A percentile compares a stretch with the other conserved stretches of the same genome.
Evolutionary conservation across 2,113 vertebrate genomes (phyloP).

Genomic region (Numida meleagris): DNA sequence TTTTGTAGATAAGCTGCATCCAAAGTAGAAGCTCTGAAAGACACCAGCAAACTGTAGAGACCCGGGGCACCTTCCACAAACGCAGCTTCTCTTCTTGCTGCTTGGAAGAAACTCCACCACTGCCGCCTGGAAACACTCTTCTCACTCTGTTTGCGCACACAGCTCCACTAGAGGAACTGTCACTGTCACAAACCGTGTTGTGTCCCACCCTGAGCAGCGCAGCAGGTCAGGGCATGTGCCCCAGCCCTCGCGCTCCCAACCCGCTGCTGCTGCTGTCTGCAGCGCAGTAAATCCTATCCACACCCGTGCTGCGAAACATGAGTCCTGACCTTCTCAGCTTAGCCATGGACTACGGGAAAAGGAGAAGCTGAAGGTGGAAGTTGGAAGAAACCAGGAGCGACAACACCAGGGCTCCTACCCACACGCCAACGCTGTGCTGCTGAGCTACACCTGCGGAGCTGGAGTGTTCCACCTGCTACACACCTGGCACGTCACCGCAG

Average conservation of each 20-base stretch:
- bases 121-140: not conserved
- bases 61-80: not conserved
- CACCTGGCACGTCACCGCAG: not conserved
- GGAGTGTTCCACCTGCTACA: not conserved
- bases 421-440: not conserved
- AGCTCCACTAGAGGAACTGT: not conserved
- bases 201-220: not conserved
- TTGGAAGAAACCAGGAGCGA: not conserved
- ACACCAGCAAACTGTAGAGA: not conserved
- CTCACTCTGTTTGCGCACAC: not conserved
- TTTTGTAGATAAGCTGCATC: conserved; percentile 37
- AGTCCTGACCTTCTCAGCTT: not conserved
- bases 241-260: rapidly evolving
- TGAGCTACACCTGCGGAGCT: not conserved
- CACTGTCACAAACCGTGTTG: rapidly evolving
- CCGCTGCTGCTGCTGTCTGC: not conserved
- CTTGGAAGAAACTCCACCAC: not conserved
- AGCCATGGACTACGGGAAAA: not conserved
- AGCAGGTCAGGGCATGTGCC: not conserved
- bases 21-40: not conserved
- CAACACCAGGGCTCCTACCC: not conserved
- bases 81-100: not conserved
- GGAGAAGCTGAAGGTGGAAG: not conserved
- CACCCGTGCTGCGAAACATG: not conserved
- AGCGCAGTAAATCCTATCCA: not conserved